Conservation (phyloP, 2,113 vertebrate species). For the Oryzias melastigma region DNA sequence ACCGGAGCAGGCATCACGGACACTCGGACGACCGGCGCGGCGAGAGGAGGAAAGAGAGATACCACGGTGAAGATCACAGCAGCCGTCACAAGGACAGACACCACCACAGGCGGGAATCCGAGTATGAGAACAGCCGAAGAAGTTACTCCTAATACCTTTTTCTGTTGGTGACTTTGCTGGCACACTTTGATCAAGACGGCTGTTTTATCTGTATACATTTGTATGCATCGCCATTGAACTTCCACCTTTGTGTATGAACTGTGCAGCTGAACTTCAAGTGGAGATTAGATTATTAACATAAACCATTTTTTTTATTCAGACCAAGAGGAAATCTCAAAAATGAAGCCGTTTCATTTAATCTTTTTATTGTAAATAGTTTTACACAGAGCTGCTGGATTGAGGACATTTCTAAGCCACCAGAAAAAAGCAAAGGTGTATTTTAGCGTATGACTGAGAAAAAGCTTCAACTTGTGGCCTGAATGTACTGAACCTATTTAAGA, state of each 20-base stretch:
- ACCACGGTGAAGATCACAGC: conserved; percentile 81
- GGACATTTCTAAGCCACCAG: conserved; percentile 10
- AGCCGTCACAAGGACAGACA: conserved; percentile 80
- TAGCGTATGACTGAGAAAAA: conserved; percentile 22
- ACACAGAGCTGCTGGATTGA: conserved; percentile 78
- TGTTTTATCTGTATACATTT: no score
- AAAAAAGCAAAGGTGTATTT: not conserved
- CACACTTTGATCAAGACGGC: no score
- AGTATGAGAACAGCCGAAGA: conserved; percentile 82
- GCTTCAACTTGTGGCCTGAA: conserved; percentile 45
- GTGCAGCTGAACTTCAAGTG: conserved; percentile 40
- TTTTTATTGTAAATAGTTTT: conserved; percentile 59
- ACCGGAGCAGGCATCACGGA: conserved; percentile 78
- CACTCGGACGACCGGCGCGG: conserved; percentile 70
- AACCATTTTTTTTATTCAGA: conserved; percentile 11
- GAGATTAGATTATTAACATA: conserved; percentile 6
- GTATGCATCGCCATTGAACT: conserved; percentile 10
- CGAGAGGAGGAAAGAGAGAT: conserved; percentile 84
- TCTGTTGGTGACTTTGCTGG: no score
- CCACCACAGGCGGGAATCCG: conserved; percentile 81
- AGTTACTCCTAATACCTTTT: conserved; percentile 78
- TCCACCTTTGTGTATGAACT: conserved; percentile 51
- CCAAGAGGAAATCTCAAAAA: conserved; percentile 13
- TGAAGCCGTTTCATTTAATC: conserved; percentile 7
- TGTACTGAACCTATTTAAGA: conserved; percentile 45